Percentiles rank a stretch among this genome's conserved stretches.
These are phyloP conservation scores for Nyctibius grandis DNA, from an alignment of 2,797 vertebrate genomes.

Conservation along the genomic window DNA sequence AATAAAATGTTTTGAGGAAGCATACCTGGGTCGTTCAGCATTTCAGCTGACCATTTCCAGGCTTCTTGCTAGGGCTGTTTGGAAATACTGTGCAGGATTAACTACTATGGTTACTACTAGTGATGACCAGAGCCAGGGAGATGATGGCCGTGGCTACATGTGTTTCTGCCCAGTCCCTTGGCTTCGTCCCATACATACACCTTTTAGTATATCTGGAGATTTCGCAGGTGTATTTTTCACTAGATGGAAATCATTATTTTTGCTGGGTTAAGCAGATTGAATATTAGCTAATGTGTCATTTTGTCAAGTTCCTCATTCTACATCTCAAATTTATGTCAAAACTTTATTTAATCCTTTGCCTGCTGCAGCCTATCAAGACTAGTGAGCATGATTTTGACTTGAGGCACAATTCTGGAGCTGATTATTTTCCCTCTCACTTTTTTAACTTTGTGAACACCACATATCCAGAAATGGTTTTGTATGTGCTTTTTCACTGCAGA, in stretches of 20 bases:
- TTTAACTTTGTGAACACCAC: neutral
- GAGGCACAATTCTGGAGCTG: neutral
- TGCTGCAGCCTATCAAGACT: neutral
- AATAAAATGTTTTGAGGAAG: neutral
- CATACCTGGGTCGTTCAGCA: neutral
- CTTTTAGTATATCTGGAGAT: neutral
- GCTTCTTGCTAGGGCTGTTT: neutral
- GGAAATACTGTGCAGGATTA: neutral
- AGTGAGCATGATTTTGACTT: neutral
- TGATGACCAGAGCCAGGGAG: neutral
- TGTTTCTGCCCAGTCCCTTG: neutral
- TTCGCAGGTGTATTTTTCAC: neutral
- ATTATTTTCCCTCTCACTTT: neutral
- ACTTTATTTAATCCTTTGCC: neutral
- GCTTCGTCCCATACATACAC: neutral
- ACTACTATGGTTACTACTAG: neutral
- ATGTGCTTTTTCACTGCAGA: neutral
- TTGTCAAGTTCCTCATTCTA: neutral
- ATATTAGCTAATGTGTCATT: neutral
- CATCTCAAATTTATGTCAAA: neutral
- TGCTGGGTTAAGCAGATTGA: neutral
- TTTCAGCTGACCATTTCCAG: neutral
- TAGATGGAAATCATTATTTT: neutral
- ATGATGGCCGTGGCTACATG: fast-evolving
- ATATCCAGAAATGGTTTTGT: neutral